Conservation (phyloP, 2,888 invertebrate genomes). For the Eudasyphora cyanicolor region DNA sequence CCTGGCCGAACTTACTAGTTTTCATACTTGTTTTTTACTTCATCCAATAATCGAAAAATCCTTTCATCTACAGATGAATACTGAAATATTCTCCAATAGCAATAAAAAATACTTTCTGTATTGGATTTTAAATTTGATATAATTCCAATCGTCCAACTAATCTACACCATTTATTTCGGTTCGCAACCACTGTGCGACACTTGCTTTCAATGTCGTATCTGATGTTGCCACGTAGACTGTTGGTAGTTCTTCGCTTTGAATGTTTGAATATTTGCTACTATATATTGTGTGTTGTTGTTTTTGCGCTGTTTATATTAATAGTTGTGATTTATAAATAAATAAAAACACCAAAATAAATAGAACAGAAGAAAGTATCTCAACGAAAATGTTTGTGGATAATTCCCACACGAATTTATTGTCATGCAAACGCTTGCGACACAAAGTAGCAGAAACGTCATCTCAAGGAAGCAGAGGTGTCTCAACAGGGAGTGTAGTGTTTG, state of each 20-base stretch:
- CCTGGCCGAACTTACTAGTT: no score
- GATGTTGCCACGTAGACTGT: slow-evolving; percentile 35
- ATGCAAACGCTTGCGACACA: slow-evolving; percentile 23
- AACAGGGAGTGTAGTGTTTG: no score
- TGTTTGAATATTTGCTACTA: no score
- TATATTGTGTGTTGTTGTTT: no score
- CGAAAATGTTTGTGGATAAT: slow-evolving; percentile 10
- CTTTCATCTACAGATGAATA: no score
- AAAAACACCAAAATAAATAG: slow-evolving; percentile 10
- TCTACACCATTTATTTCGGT: neutral
- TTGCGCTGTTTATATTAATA: slow-evolving; percentile 42
- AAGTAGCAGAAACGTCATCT: slow-evolving; percentile 17
- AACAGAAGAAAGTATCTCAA: neutral
- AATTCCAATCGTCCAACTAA: no score
- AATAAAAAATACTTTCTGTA: no score
- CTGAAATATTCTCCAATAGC: no score
- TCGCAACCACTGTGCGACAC: neutral
- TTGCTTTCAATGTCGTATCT: slow-evolving; percentile 48
- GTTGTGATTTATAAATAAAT: slow-evolving; percentile 49
- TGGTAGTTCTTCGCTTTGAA: neutral
- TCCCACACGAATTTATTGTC: neutral
- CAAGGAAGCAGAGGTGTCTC: neutral
- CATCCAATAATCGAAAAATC: no score
- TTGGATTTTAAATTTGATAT: no score
- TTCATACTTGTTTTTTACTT: no score